Conservation (phyloP, 1,140 invertebrate genomes). For the Hyposmocoma kahamanoa region DNA sequence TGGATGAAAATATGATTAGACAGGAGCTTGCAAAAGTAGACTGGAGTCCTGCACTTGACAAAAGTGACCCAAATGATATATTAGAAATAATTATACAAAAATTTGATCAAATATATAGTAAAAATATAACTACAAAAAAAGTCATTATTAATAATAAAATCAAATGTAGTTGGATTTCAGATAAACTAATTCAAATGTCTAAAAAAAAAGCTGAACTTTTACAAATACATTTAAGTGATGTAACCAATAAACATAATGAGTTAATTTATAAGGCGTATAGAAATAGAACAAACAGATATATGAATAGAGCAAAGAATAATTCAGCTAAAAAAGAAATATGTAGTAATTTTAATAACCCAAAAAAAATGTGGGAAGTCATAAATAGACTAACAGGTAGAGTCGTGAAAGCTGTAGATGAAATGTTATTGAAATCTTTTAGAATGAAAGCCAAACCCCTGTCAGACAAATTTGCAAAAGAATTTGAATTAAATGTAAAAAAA, state of each 20-base stretch:
- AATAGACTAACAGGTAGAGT: slow-evolving; percentile 9
- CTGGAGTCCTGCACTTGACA: not conserved
- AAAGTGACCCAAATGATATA: slow-evolving; percentile 2
- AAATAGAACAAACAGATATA: slow-evolving; percentile 5
- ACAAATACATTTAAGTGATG: not conserved
- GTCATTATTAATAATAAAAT: not conserved
- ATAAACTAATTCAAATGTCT: slow-evolving; percentile 3
- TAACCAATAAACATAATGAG: slow-evolving; percentile 1
- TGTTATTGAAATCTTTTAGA: not conserved
- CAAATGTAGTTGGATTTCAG: not conserved
- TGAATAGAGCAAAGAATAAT: not conserved
- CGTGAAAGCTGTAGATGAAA: slow-evolving; percentile 4
- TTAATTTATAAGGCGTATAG: slow-evolving; percentile 8
- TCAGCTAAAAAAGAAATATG: slow-evolving; percentile 5
- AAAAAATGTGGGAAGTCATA: slow-evolving; percentile 6
- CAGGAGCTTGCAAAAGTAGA: not conserved
- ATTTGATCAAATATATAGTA: not conserved
- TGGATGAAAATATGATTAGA: not conserved
- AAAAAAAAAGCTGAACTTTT: not conserved
- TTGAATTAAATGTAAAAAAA: slow-evolving; percentile 2
- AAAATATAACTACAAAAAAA: not conserved
- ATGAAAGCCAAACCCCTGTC: too few species aligned
- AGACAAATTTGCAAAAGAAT: too few species aligned
- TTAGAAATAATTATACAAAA: not conserved
- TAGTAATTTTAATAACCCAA: slow-evolving; percentile 1